phyloP scores from a whole-genome alignment of 2,888 invertebrate species.

The Chironomus riparius region DNA sequence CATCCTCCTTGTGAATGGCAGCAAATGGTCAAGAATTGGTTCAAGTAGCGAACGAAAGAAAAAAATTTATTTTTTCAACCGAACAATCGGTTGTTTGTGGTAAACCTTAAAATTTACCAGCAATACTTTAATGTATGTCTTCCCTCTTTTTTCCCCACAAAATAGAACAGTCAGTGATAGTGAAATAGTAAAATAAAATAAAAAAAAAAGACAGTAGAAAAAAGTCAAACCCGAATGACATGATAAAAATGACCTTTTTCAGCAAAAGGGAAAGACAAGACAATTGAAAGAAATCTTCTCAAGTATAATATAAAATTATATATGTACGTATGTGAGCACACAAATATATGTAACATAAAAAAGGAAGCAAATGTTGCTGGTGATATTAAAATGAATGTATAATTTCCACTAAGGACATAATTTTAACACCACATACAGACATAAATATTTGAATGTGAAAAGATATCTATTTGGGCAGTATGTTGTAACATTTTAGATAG shows the following conservation, averaged over 20 bases:
- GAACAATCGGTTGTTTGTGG: not conserved
- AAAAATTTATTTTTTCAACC: not conserved
- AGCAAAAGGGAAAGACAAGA: not conserved
- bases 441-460: not conserved
- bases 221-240: constrained; percentile 12
- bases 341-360: too few species aligned
- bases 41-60: not conserved
- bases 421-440: not conserved
- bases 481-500: not conserved
- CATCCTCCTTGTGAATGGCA: not conserved
- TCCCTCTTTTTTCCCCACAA: not conserved
- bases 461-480: not conserved
- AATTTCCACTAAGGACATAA: constrained; percentile 9
- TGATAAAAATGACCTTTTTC: constrained; percentile 18
- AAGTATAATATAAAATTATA: not conserved
- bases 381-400: constrained; percentile 12
- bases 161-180: not conserved
- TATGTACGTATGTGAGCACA: too few species aligned
- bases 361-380: not conserved
- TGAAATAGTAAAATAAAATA: not conserved
- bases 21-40: not conserved
- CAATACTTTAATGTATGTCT: not conserved
- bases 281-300: not conserved
- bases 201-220: not conserved
- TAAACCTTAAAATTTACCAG: not conserved